Base-by-base conservation (phyloP, 2,888 invertebrate species). In the Pterostichus niger region DNA sequence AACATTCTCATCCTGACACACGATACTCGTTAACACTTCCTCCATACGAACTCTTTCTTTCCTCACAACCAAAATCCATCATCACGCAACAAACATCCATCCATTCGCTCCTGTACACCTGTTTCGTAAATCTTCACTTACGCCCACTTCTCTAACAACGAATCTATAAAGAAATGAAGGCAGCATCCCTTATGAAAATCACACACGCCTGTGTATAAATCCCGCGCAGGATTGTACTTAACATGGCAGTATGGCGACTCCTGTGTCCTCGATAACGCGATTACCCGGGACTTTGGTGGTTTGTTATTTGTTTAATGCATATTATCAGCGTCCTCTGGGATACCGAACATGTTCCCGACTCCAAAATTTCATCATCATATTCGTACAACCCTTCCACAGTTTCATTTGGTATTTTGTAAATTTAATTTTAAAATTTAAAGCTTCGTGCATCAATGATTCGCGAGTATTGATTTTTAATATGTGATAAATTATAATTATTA, bases 231-330 rank as follows among this genome's bases (percentile, higher is more conserved):
- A 24, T 24, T 24, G 3, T 24, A 24, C 24, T 2, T 24, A 24
- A 24, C 24, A 24, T 24, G 24, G 24, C 24, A 24, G 3, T 24
- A 52, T 52, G 59, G 59, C 17, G 59, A 24, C 24, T 17, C 31
- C 33, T 0, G 44, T 9, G 71, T 52, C 56, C 33, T 31, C 56
- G 77, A 17, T 81, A 81, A 81, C 81, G 40, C 71, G 81, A 81
- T 81, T 81, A 81, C 54, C 44, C n/a, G 71, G 71, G 81, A 35
- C 81, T 81, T 81, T 81, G 81, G 81, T 40, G 81, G 81, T 81
- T 81, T 81, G 56, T 81, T 81, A 81, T 81, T 81, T 81, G 81
- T 81, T 81, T 81, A 81, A 81, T 81, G 81, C 73, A 81, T 71
- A 81, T 81, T 81, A 75, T 75, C 31, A 71, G 52, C 52, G 7